Evolutionary conservation across 2,888 invertebrate genomes (phyloP), one percentile per base, ranked within the genome.

Genomic region (Stenolophus ochropezus): DNA sequence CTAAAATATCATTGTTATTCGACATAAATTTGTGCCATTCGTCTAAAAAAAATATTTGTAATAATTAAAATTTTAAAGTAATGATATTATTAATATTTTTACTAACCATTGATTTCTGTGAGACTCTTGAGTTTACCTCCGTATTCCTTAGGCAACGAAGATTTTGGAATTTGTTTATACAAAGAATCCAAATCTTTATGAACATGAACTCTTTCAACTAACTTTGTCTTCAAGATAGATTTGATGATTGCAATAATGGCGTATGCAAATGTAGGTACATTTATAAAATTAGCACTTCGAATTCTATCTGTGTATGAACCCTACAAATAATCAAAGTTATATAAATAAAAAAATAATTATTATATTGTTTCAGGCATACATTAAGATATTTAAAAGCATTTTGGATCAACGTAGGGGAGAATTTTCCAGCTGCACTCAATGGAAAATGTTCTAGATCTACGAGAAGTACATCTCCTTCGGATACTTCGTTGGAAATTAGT

Each of bases 111-210:
- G 0, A 58, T 8, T 56, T 76, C 58, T 21, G 21, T 91, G 86
- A 93, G 91, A 11, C 93, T 83, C 23, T 73, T 84, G 76, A 84
- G 84, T 5, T 83, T 76, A 0, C 86, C 86, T 0, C 84, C 85
- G 82, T 85, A 86, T 76, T 86, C 83, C 4, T 83, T 84, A 4
- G 86, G 86, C 16, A 86, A 82, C 71, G 83, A 85, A 61, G 86
- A 84, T 23, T 82, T 84, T 21, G 85, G 85, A n/a, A 86, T 84
- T 65, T 78, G 71, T 69, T 85, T 69, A 16, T 84, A 74, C 0
- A 86, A 74, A 4, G 83, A 69, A 23, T 86, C 85, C 4, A 75
- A 76, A 21, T 82, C 83, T 58, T 82, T 69, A 77, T 86, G 86
- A 4, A 83, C 25, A 33, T 82, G 27, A 4, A 86, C 80, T 53